Percentiles rank a stretch among this genome's conserved stretches.
Evolutionary conservation across 2,888 invertebrate genomes (phyloP).

Genomic region (Endomychus coccineus): DNA sequence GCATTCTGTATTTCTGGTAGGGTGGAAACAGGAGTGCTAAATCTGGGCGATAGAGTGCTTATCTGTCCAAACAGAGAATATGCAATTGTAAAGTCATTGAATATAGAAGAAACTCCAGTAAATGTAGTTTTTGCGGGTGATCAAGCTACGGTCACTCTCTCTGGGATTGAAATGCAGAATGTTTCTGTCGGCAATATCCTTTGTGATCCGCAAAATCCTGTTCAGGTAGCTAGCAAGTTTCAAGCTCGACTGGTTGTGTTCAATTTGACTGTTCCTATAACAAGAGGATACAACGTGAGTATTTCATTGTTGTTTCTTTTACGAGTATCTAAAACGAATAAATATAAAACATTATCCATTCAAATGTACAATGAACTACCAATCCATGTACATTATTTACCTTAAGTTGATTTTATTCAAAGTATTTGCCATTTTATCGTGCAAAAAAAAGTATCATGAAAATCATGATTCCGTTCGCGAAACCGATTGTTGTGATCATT

Average conservation of each 20-base stretch:
- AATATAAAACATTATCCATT: too few relatives aligned
- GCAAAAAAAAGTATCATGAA: too few relatives aligned
- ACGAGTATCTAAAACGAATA: not conserved
- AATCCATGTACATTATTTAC: too few relatives aligned
- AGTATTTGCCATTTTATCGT: too few relatives aligned
- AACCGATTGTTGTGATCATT: too few relatives aligned
- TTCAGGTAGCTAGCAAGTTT: constrained; percentile 74
- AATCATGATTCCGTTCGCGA: too few relatives aligned
- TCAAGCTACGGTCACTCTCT: constrained; percentile 74
- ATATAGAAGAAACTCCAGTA: constrained; percentile 63
- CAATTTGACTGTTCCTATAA: constrained; percentile 83
- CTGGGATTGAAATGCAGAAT: constrained; percentile 77
- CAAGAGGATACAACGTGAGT: constrained; percentile 75
- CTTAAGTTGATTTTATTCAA: too few relatives aligned
- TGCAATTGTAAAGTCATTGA: constrained; percentile 70
- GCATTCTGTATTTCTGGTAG: constrained; percentile 86
- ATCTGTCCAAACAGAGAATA: constrained; percentile 79
- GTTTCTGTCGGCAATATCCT: constrained; percentile 81
- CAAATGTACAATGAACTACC: too few relatives aligned
- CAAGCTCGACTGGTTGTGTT: constrained; percentile 92
- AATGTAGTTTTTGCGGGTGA: constrained; percentile 89
- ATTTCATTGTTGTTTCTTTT: constrained; percentile 2
- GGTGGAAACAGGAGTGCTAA: constrained; percentile 84
- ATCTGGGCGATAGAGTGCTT: constrained; percentile 77
- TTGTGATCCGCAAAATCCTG: constrained; percentile 72